Conservation (phyloP, 1,140 invertebrate species). For the Chrysomallon squamiferum region DNA sequence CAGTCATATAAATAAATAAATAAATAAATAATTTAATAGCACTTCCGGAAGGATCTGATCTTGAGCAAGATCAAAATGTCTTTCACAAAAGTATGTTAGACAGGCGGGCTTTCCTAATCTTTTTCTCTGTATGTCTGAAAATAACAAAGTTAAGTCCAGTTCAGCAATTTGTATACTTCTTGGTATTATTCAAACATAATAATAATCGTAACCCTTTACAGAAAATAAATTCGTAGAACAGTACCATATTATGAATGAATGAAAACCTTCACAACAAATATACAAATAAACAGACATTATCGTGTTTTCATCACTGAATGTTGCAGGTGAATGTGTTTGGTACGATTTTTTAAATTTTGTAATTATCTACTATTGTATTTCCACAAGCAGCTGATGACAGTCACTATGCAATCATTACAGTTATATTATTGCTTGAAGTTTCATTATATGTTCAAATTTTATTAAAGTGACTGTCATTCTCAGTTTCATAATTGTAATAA, state of each 20-base stretch:
- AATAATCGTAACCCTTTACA: not conserved
- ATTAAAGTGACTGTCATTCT: too few relatives aligned
- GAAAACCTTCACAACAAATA: not conserved
- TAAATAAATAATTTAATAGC: constrained; percentile 5
- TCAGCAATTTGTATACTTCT: not conserved
- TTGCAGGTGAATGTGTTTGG: too few relatives aligned
- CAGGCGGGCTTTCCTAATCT: not conserved
- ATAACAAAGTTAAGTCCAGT: not conserved
- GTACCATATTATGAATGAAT: not conserved
- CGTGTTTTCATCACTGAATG: not conserved
- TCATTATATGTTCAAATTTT: too few relatives aligned
- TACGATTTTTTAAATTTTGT: too few relatives aligned
- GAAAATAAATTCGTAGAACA: not conserved
- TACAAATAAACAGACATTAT: not conserved
- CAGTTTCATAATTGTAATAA: too few relatives aligned
- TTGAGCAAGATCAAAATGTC: not conserved
- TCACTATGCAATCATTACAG: too few relatives aligned
- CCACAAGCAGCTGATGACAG: too few relatives aligned
- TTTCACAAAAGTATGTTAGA: not conserved
- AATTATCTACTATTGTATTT: too few relatives aligned
- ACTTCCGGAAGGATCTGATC: not conserved
- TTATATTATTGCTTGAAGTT: too few relatives aligned
- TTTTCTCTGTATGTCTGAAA: constrained; percentile 1
- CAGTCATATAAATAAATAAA: not conserved
- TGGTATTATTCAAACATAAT: not conserved